Base-by-base conservation (phyloP, 2,888 invertebrate species). In the Caenorhabditis uteleia region DNA sequence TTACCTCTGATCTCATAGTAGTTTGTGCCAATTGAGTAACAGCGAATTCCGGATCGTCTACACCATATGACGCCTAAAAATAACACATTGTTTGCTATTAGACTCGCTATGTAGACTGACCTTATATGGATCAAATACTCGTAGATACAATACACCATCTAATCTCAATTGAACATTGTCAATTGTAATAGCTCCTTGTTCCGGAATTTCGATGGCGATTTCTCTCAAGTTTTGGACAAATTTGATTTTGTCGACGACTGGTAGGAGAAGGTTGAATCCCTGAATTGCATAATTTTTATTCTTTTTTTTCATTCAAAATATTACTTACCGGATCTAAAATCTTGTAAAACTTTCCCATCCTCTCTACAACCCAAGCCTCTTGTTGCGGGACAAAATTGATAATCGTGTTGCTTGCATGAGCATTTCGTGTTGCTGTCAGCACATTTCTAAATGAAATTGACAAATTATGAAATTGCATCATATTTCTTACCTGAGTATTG, bases 311-410 rank as follows among this genome's bases (percentile, higher is more conserved):
- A 21, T 44, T 16, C 31, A 5, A 12, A 7, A 12, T 20, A 29
- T 12, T 6, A 45, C 83, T 79, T 77, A 87, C 87, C 12, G 98
- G 97, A 53, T 95, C 91, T 53, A 99, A 86, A 76, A 94, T 91
- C 83, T 91, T 88, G 84, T 91, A 89, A 85, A 93, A 99, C 86
- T 91, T 93, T 44, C 98, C 98, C 95, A 99, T 97, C 75, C 97
- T 87, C 84, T 98, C 98, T 0, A 97, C 91, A 23, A 98, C 88
- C 95, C 95, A 95, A 51, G 94, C 93, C 89, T 98, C 95, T 88
- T 99, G 98, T 85, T 98, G 97, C 3, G 98, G 98, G 21, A 98
- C 98, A 87, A 98, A 98, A 89, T 95, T 90, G 55, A 98, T 86
- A 65, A 92, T 86, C 7, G 95, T 95, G 86, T 98, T 98, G 40